Percentiles rank a stretch among this genome's conserved stretches.
Evolutionary conservation across 2,888 invertebrate genomes (phyloP).

Genomic region (Theretra japonica): DNA sequence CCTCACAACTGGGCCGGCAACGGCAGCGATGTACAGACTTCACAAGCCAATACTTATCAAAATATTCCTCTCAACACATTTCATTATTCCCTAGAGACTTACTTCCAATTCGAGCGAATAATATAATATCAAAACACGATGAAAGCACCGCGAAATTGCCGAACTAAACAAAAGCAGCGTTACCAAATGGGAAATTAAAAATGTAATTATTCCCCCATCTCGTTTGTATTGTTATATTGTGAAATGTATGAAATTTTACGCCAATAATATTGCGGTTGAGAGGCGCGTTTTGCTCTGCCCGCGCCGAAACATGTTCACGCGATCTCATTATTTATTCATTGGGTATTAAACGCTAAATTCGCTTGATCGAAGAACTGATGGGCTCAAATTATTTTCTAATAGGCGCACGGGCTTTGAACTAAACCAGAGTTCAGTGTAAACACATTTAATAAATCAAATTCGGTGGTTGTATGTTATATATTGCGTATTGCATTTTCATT

Average conservation of each 20-base stretch:
- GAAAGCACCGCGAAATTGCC: background rate
- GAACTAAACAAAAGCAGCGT: conserved; percentile 3
- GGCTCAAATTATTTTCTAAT: conserved; percentile 30
- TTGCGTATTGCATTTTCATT: background rate
- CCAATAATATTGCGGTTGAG: conserved; percentile 17
- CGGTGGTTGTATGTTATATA: conserved; percentile 16
- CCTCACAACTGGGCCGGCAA: no score
- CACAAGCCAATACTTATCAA: background rate
- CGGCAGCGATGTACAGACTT: no score
- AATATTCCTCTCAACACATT: background rate
- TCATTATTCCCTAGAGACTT: background rate
- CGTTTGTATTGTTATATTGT: conserved; percentile 12
- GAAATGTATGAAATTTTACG: conserved; percentile 16
- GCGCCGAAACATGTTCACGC: conserved; percentile 3
- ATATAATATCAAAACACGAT: background rate
- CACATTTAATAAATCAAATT: conserved; percentile 28
- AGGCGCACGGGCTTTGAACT: conserved; percentile 21
- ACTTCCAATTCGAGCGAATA: background rate
- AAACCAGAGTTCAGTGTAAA: conserved; percentile 23
- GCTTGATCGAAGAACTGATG: conserved; percentile 27
- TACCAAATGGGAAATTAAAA: conserved; percentile 13
- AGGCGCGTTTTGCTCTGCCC: conserved; percentile 10
- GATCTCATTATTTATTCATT: conserved; percentile 32
- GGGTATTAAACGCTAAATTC: conserved; percentile 30
- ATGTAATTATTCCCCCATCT: conserved; percentile 21